Conservation (phyloP, 2,888 invertebrate species). For the Hyalella azteca region DNA sequence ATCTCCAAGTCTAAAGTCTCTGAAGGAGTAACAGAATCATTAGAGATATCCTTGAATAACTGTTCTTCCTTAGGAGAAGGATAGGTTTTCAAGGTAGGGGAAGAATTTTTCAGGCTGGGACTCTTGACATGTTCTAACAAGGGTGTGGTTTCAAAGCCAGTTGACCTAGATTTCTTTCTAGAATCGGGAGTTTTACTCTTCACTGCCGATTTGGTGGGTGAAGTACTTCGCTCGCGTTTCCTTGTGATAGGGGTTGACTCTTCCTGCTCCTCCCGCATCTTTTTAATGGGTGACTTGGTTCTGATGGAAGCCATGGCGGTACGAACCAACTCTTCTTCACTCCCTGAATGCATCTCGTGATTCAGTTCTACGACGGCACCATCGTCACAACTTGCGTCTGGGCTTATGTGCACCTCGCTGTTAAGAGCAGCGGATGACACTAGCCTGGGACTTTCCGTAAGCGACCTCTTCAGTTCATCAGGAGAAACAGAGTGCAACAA, state of each 20-base stretch:
- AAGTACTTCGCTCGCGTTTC: not conserved
- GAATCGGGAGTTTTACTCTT: not conserved
- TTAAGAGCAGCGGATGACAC: constrained; percentile 10
- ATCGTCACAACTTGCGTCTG: constrained; percentile 12
- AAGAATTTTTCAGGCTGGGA: not conserved
- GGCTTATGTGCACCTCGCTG: constrained; percentile 26
- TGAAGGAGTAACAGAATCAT: not conserved
- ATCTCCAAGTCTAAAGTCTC: not conserved
- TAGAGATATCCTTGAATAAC: not conserved
- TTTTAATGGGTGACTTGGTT: constrained; percentile 1
- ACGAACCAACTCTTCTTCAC: not conserved
- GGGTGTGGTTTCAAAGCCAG: not conserved
- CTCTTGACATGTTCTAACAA: not conserved
- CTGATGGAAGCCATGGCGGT: constrained; percentile 10
- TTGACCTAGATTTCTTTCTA: not conserved
- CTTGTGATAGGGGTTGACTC: not conserved
- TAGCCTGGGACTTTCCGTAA: not conserved
- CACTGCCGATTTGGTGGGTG: not conserved
- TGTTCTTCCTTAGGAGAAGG: not conserved
- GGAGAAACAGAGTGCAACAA: not conserved
- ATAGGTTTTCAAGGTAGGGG: not conserved
- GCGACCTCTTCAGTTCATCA: not conserved
- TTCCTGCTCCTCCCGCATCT: not conserved
- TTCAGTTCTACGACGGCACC: not conserved
- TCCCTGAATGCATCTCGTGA: not conserved